Conservation (phyloP, 1,140 invertebrate species). For the Magallana gigas region DNA sequence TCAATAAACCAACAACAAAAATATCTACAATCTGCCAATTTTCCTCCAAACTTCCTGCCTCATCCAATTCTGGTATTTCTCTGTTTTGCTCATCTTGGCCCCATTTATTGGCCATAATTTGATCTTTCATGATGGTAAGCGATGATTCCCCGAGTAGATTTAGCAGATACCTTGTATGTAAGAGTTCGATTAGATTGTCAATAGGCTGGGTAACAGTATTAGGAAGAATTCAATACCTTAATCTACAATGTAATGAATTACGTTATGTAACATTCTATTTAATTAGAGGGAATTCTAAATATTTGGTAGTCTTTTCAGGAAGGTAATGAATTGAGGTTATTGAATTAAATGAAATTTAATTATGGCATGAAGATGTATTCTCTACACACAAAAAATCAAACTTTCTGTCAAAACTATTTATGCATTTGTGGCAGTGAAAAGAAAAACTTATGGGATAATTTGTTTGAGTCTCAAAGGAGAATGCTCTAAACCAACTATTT, state of each 20-base stretch:
- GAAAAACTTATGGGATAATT: not conserved
- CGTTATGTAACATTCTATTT: constrained; percentile 22
- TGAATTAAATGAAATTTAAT: constrained; percentile 13
- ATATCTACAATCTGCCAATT: constrained; percentile 37
- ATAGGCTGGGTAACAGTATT: not conserved
- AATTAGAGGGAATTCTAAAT: constrained; percentile 19
- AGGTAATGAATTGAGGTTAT: constrained; percentile 25
- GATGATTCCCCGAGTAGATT: not conserved
- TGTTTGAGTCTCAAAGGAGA: no score
- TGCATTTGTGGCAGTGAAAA: not conserved
- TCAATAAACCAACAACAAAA: constrained; percentile 22
- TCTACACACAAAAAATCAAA: not conserved
- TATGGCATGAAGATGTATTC: constrained; percentile 9
- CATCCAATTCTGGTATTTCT: constrained; percentile 25
- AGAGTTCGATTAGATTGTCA: constrained; percentile 36
- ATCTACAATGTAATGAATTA: constrained; percentile 34
- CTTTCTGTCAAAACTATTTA: constrained; percentile 25
- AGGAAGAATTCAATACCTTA: constrained; percentile 28
- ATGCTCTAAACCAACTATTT: no score
- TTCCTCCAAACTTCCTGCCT: constrained; percentile 13
- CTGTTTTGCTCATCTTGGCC: constrained; percentile 12
- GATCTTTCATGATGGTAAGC: constrained; percentile 35
- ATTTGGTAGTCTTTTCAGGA: constrained; percentile 8
- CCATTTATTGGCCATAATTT: constrained; percentile 22
- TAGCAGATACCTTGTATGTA: constrained; percentile 12